Base-by-base conservation (phyloP, 37 sponge, comb jelly and placozoan genomes). In the Crambe crambe region DNA sequence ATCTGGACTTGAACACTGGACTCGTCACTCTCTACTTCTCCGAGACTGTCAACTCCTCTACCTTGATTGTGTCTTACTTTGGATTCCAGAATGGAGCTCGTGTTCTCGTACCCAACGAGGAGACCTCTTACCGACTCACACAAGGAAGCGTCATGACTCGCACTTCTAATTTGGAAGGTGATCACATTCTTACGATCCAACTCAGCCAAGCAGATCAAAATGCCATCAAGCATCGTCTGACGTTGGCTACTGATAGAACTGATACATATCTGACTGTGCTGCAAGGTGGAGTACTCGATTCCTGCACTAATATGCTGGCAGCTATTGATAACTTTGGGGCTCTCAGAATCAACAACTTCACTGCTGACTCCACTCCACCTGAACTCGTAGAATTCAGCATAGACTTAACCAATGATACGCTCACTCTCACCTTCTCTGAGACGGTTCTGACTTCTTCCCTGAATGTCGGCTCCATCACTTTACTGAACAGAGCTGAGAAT, bases 371-470 rank as follows among this genome's bases (percentile, higher is more conserved):
- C 4, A 90, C 88, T 2, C 57, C 44, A 8, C 97, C 97, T 1
- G 42, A 44, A 30, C 41, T 96, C 1, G 47, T 25, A 23, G 80
- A 54, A 22, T 93, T 84, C 65, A 69, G 67, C 31, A 51, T 96
- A n/a, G 88, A 96, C 56, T 72, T 96, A 10, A 83, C 82, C 26
- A 73, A 72, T 44, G 68, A 93, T 72, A 87, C 76, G 26, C 56
- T 96, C 29, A 58, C 86, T 27, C 69, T 96, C 15, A 84, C 86
- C 1, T 96, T 96, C 77, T 83, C 89, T 37, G 97, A 96, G 54
- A 90, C 97, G 77, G 86, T 96, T 23, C 79, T 85, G 2, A 36
- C 89, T 17, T 72, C 75, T n/a, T 57, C 68, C 30, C 85, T 96
- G 36, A 90, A 90, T 58, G 42, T 79, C 1, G 73, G 76, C 26